Evolutionary conservation across 2,113 vertebrate species (phyloP), one percentile per base, ranked within the genome.

Genomic region (Pseudonaja textilis): DNA sequence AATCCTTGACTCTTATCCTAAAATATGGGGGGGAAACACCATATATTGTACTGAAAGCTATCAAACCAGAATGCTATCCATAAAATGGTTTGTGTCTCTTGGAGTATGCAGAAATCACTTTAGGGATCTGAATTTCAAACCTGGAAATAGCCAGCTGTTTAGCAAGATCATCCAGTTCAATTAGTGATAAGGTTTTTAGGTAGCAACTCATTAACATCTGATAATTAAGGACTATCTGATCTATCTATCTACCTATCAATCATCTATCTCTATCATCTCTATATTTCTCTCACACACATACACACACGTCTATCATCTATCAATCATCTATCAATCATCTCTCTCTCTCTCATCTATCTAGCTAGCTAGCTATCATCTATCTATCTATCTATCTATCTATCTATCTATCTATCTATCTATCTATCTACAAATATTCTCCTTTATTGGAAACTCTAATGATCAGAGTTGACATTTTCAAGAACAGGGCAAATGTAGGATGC

Each of bases 1-100:
- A 98, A 96, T 29, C 99, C 99, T 26, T 98, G 98, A 90, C 92
- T 97, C 95, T 97, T 99, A 91, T 92, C 97, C 98, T 98, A 97
- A 91, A 98, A 97, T 87, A 91, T 56, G 7, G 20, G 55, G 18
- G 56, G 18, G 18, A 8, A 25, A 25, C 9, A 95, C 93, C 42
- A 88, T 9, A 93, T 81, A 85, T 90, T 90, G 23, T 42, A 23
- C 25, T 39, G 50, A 55, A 90, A 90, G 10, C 16, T 5, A 87
- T 18, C n/a, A n/a, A 29, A 87, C 6, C 50, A 50, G 47, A 87
- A 87, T 52, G 26, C 26, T 45, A 1, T 25, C 42, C 18, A 45
- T 42, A 85, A 85, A 85, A 85, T 45, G 9, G 2, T 5, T 29
- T 18, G n/a, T 74, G 29, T 5, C n/a, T 74, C 29, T 69, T 11